Base-by-base conservation (phyloP, 2,797 vertebrate genomes). In the Melopsittacus undulatus region DNA sequence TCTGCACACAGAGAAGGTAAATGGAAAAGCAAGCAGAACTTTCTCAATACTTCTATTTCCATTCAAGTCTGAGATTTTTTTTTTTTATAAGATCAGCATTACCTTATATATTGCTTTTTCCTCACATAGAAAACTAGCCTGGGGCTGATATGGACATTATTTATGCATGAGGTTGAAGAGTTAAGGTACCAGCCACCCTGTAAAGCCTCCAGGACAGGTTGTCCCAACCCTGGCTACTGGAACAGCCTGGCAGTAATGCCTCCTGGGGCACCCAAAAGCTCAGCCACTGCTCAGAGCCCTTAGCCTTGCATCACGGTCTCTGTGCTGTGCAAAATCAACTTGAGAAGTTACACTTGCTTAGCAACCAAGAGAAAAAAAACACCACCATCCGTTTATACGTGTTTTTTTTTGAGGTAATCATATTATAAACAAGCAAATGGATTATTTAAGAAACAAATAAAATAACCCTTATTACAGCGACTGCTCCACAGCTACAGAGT, bases 181-280 rank as follows among this genome's bases (percentile, higher is more conserved):
- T 3, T 18, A 77, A 85, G 78, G 43, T 61, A 89, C 24, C 34
- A 67, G 26, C 5, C 22, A 10, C 17, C 1, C 56, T 23, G 14
- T 3, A 21, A 63, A 30, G 14, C 11, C 51, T n/a, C n/a, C 34
- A n/a, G 69, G 48, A 46, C n/a, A 61, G 26, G 26, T 14, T 3
- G 3, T 36, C 21, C 11, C 22, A 38, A 43, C 34, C 63, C 42
- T 2, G 0, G 34, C 42, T 26, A 11, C 21, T 3, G 1, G 34
- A 32, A 40, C 6, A 10, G 52, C 1, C 23, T 56, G 30, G 17
- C 36, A 78, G 29, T 29, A 69, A 56, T 4, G 11, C 5, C 34
- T 11, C 7, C 27, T 0, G 0, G 22, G 27, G 11, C 7, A n/a
- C 34, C 63, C 1, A 0, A 63, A 81, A 56, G 24, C n/a, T 32